phyloP scores from a whole-genome alignment of 37 sponge, comb jelly and placozoan genomes.

The Haliclona indistincta region DNA sequence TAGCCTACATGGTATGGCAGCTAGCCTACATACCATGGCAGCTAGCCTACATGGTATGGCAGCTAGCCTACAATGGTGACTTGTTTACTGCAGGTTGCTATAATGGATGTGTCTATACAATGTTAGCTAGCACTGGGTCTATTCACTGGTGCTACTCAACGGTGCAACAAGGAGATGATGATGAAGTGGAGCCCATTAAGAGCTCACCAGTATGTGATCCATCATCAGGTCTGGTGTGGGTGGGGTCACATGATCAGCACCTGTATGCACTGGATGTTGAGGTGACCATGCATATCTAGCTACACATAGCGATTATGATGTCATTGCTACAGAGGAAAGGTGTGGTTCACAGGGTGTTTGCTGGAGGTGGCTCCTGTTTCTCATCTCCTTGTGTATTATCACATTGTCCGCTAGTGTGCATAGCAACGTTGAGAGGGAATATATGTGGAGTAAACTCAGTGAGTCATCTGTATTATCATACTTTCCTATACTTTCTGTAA shows the following conservation, averaged over 20 bases:
- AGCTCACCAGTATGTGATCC: conserved; percentile 79
- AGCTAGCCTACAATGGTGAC: too few relatives aligned
- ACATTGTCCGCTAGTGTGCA: conserved; percentile 20
- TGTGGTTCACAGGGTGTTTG: conserved; percentile 25
- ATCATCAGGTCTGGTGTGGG: conserved; percentile 76
- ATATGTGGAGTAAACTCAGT: conserved; percentile 56
- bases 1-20: too few relatives aligned
- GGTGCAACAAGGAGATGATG: not conserved
- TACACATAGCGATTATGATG: not conserved
- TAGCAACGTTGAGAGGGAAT: conserved; percentile 71
- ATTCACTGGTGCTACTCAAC: conserved; percentile 58
- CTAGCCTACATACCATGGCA: too few relatives aligned
- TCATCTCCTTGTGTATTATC: conserved; percentile 65
- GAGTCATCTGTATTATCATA: not conserved
- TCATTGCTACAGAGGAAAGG: conserved; percentile 19
- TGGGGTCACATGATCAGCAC: conserved; percentile 86
- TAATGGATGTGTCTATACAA: conserved; percentile 73
- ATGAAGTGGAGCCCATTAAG: conserved; percentile 77
- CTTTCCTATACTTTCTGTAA: not conserved
- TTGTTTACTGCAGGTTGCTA: conserved; percentile 84
- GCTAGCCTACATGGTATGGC: not conserved
- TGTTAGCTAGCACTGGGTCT: conserved; percentile 34
- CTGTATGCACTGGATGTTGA: conserved; percentile 68
- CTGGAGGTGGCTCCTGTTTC: conserved; percentile 81
- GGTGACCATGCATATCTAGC: conserved; percentile 28